A percentile compares a stretch with the other conserved stretches of the same genome.
These are phyloP conservation scores for Neocrepidodera transversa DNA, from an alignment of 2,888 invertebrate species.

Conservation along the genomic window DNA sequence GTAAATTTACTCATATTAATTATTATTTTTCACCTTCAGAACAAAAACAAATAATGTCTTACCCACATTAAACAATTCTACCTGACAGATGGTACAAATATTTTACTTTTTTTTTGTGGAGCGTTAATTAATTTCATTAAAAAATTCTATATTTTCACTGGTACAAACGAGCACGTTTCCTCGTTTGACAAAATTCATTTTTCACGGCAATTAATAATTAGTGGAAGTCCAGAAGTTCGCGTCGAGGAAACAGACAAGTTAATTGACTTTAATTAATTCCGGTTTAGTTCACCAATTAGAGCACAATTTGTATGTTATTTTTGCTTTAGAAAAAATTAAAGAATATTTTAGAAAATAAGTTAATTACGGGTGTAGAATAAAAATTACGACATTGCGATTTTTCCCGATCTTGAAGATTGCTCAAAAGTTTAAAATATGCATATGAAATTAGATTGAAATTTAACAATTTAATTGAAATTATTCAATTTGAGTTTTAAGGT, in stretches of 20 bases:
- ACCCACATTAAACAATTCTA: neutral
- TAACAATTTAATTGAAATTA: no score
- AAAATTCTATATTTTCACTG: constrained; percentile 1
- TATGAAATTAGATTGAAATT: no score
- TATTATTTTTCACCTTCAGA: no score
- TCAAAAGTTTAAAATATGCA: no score
- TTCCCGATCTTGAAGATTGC: no score
- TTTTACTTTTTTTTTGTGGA: neutral
- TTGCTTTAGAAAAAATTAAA: constrained; percentile 1
- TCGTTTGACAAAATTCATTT: constrained; percentile 10
- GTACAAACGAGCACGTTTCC: neutral
- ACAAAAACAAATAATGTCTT: no score
- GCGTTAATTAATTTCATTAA: neutral
- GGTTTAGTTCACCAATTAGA: constrained; percentile 11
- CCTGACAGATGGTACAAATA: neutral
- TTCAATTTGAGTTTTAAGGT: no score
- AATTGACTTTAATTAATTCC: constrained; percentile 18
- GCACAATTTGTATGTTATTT: neutral
- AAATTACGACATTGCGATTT: no score
- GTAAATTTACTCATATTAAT: no score
- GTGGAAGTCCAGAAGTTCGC: constrained; percentile 9
- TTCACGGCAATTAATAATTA: constrained; percentile 18
- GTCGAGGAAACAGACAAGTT: constrained; percentile 12
- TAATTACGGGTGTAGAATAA: no score
- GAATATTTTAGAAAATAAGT: no score